These are phyloP conservation scores for Stomatorhinus walkeri DNA, from an alignment of 2,797 vertebrate species.

Conservation along the genomic window DNA sequence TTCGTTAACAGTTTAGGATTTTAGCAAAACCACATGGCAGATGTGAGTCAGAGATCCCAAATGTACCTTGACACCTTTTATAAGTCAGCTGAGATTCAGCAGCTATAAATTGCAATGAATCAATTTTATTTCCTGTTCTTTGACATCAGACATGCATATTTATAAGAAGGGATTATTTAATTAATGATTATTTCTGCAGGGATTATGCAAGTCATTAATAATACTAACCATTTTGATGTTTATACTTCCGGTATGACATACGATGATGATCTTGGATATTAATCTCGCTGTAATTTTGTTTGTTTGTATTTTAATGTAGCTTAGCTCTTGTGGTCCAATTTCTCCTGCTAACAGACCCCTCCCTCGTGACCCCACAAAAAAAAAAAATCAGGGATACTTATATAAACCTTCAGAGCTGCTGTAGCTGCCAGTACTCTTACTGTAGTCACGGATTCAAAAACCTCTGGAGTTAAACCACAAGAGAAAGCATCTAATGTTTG, in stretches of 20 bases:
- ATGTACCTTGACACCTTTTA: background rate
- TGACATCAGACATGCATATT: background rate
- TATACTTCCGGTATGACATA: background rate
- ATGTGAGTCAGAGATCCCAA: slow-evolving; percentile 6
- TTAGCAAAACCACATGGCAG: slow-evolving; percentile 10
- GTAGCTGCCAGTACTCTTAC: background rate
- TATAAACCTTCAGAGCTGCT: background rate
- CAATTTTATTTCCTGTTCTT: background rate
- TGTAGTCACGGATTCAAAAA: background rate
- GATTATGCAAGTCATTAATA: background rate
- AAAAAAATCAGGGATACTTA: background rate
- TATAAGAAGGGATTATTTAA: background rate
- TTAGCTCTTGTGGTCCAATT: background rate
- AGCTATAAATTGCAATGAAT: background rate
- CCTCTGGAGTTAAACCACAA: background rate
- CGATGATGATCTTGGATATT: background rate
- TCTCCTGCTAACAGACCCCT: background rate
- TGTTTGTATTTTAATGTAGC: background rate
- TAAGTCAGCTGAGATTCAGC: background rate
- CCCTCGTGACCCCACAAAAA: background rate
- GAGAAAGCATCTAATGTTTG: background rate
- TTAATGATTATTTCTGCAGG: background rate
- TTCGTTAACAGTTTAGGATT: background rate
- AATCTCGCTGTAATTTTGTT: background rate
- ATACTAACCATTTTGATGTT: background rate